phyloP scores from a whole-genome alignment of 2,888 invertebrate species.

The Hirudinaria manillensis region DNA sequence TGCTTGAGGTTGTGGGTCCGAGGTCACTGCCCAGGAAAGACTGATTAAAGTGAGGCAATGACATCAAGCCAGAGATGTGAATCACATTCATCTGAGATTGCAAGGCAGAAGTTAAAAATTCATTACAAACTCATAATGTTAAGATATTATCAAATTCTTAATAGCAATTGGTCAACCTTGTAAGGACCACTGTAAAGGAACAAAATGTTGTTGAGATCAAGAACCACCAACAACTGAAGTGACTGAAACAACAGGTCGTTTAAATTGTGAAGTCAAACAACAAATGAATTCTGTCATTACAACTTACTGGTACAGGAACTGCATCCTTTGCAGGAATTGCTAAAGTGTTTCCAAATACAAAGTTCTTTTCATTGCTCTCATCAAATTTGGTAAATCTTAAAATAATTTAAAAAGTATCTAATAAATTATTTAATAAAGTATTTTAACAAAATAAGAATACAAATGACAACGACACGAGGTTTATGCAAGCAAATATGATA shows the following conservation, averaged over 20 bases:
- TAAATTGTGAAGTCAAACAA: neutral
- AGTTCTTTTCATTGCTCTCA: conserved; percentile 56
- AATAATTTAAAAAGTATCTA: too few species aligned
- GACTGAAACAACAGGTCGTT: conserved; percentile 63
- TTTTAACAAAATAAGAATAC: neutral
- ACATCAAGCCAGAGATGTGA: conserved; percentile 55
- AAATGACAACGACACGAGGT: too few species aligned
- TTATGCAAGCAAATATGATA: too few species aligned
- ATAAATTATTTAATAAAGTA: too few species aligned
- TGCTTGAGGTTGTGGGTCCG: conserved; percentile 61
- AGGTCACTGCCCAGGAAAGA: conserved; percentile 7
- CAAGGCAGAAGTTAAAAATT: conserved; percentile 16
- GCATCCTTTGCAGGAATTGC: conserved; percentile 78
- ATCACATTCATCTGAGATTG: conserved; percentile 65
- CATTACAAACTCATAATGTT: neutral
- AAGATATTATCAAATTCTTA: neutral
- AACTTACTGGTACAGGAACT: conserved; percentile 61
- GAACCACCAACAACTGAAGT: conserved; percentile 74
- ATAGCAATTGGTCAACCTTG: conserved; percentile 59
- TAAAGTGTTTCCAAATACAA: conserved; percentile 70
- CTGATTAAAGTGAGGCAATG: conserved; percentile 25
- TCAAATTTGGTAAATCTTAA: conserved; percentile 53
- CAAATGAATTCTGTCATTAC: too few species aligned
- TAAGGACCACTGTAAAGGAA: conserved; percentile 76
- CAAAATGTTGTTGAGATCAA: conserved; percentile 73